Percentiles rank a stretch among this genome's conserved stretches.
These are phyloP conservation scores for Hydra vulgaris DNA, from an alignment of 30 jellyfish, hydroid and myxozoan genomes.

Conservation along the genomic window DNA sequence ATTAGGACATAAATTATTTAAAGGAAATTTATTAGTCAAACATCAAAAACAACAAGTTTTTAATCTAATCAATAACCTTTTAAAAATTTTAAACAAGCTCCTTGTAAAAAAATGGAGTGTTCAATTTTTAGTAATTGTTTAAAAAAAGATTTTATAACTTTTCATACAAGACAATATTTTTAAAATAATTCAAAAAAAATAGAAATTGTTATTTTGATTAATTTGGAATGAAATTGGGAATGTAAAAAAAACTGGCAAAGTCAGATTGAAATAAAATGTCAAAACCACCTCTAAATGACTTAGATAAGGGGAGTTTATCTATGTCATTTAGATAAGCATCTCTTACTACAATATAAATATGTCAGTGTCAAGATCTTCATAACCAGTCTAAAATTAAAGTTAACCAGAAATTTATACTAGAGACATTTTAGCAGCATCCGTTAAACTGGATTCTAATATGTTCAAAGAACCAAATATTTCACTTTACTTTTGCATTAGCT, in stretches of 20 bases:
- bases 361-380: neutral
- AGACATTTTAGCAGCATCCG: neutral
- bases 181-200: neutral
- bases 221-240: neutral
- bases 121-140: neutral
- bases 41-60: neutral
- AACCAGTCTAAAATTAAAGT: neutral
- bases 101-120: neutral
- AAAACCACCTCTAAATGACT: neutral
- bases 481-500: no score
- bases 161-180: neutral
- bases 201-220: neutral
- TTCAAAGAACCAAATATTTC: neutral
- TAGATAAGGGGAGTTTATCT: no score
- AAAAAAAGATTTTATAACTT: neutral
- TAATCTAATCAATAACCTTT: neutral
- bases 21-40: neutral
- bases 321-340: neutral
- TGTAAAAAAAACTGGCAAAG: neutral
- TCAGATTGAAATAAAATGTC: neutral
- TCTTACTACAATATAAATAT: neutral
- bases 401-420: neutral
- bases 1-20: neutral
- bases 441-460: neutral
- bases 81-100: neutral